phyloP scores from a whole-genome alignment of 2,113 vertebrate genomes.

The Pollimyrus isidori region DNA sequence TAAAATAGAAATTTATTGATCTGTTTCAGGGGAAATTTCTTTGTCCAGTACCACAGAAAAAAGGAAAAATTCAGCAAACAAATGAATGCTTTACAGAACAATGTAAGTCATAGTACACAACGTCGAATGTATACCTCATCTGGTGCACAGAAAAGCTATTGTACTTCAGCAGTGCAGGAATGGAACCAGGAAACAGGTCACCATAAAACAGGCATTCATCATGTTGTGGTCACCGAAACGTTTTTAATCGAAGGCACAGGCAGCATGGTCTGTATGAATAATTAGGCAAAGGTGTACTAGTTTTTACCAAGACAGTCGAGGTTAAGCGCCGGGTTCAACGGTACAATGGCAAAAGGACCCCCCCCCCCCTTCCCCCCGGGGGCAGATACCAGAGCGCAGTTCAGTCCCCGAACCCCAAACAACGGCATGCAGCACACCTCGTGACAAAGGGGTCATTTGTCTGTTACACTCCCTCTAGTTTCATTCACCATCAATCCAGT shows the following conservation, averaged over 20 bases:
- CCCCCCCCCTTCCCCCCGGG: too few relatives aligned
- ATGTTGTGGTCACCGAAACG: too few relatives aligned
- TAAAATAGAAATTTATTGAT: background rate
- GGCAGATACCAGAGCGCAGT: background rate
- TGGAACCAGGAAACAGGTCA: too few relatives aligned
- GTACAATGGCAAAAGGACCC: background rate
- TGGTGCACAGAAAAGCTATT: background rate
- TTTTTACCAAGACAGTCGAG: background rate
- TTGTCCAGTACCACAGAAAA: background rate
- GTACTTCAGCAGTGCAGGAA: background rate
- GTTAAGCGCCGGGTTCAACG: background rate
- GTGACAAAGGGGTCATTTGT: constrained; percentile 26
- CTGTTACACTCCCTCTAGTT: constrained; percentile 25
- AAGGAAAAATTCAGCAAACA: background rate
- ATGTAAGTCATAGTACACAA: background rate
- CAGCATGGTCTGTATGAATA: background rate
- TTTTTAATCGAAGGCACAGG: background rate
- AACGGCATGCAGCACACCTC: background rate
- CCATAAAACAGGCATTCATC: too few relatives aligned
- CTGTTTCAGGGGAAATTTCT: background rate
- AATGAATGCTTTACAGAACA: background rate
- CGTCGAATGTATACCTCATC: background rate
- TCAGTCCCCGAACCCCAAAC: background rate
- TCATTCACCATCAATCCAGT: constrained; percentile 19
- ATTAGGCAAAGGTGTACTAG: background rate